phyloP scores from a whole-genome alignment of 2,888 invertebrate species.

The Drosophila nigricruria region DNA sequence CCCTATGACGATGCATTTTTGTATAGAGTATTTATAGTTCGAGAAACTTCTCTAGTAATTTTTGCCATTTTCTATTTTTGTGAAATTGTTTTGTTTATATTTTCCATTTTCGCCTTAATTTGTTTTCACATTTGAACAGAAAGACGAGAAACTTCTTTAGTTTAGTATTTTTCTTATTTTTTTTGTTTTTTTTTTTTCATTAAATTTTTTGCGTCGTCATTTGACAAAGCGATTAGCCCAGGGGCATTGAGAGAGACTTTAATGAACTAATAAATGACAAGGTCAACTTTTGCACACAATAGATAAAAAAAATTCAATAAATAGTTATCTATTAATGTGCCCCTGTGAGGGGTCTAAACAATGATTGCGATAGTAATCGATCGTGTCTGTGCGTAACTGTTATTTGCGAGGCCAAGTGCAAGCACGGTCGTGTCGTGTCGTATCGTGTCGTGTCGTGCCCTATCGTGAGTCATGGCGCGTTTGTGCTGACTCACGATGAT shows the following conservation, averaged over 20 bases:
- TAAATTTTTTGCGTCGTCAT: constrained; percentile 18
- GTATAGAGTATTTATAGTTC: constrained; percentile 3
- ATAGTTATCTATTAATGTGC: constrained; percentile 14
- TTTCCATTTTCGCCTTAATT: neutral
- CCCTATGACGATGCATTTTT: neutral
- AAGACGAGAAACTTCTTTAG: constrained; percentile 1
- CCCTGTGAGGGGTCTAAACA: constrained; percentile 21
- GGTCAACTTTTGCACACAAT: constrained; percentile 31
- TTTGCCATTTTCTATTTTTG: neutral
- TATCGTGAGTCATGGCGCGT: constrained; percentile 43
- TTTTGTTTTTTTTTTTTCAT: neutral
- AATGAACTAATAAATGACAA: constrained; percentile 40
- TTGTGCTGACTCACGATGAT: constrained; percentile 53
- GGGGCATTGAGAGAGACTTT: constrained; percentile 36
- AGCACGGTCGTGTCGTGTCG: constrained; percentile 16
- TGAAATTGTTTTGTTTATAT: neutral
- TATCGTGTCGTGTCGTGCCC: constrained; percentile 6
- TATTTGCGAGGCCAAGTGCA: constrained; percentile 31
- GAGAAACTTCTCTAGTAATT: neutral
- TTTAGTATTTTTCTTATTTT: too few relatives aligned
- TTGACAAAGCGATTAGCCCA: constrained; percentile 38
- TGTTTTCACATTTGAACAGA: neutral
- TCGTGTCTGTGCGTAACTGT: constrained; percentile 40
- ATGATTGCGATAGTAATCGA: constrained; percentile 45
- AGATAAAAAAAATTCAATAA: constrained; percentile 22